phyloP scores from a whole-genome alignment of 2,888 invertebrate genomes.

The Cancer borealis region DNA sequence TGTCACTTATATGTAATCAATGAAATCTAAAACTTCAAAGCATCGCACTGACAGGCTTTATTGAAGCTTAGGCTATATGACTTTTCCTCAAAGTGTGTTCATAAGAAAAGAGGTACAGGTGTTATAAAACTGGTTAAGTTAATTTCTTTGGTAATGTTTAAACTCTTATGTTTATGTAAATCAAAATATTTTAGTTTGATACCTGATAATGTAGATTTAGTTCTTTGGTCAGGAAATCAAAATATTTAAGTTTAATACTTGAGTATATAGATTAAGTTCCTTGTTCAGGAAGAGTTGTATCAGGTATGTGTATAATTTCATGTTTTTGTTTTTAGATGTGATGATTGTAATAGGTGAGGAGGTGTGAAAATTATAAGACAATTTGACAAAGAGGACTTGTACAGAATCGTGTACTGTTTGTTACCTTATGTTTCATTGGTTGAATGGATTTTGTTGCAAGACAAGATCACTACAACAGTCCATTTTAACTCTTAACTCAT shows the following conservation, averaged over 20 bases:
- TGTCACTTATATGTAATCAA: neutral
- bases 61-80: neutral
- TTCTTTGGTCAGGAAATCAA: no score
- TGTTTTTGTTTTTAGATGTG: neutral
- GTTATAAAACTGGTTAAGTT: neutral
- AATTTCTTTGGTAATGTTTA: neutral
- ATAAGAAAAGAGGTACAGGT: neutral
- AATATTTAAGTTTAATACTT: neutral
- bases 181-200: neutral
- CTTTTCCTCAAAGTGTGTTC: neutral
- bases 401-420: neutral
- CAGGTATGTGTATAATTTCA: neutral
- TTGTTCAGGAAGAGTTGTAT: neutral
- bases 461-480: neutral
- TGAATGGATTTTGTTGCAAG: neutral
- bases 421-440: neutral
- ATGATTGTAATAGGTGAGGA: neutral
- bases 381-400: neutral
- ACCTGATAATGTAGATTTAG: neutral
- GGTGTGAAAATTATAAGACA: neutral
- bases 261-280: neutral
- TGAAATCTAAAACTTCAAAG: neutral
- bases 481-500: neutral
- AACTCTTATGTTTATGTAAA: neutral
- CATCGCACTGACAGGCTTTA: neutral